Conservation (phyloP, 2,888 invertebrate genomes). For the Clanis bilineata region DNA sequence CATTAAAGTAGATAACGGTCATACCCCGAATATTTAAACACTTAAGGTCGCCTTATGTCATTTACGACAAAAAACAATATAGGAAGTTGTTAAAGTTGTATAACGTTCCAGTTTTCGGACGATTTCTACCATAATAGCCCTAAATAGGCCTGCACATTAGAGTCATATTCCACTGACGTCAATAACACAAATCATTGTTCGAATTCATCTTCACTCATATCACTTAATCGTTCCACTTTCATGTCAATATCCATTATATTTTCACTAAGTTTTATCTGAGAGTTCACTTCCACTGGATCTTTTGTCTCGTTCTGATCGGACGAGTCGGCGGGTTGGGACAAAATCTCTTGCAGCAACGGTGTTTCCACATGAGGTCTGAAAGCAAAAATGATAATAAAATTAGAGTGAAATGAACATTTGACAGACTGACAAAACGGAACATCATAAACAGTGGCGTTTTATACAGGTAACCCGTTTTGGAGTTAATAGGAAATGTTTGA, state of each 20-base stretch:
- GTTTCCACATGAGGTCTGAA: not conserved
- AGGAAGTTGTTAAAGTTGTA: no score
- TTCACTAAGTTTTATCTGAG: slow-evolving; percentile 5
- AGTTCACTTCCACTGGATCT: not conserved
- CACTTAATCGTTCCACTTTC: slow-evolving; percentile 2
- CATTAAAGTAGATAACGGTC: no score
- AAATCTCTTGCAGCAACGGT: not conserved
- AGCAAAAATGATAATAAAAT: not conserved
- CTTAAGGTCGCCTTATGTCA: no score
- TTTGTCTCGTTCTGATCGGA: not conserved
- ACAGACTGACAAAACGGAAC: not conserved
- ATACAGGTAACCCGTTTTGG: no score
- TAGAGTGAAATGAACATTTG: not conserved
- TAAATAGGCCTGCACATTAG: not conserved
- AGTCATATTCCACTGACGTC: not conserved
- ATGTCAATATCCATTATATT: not conserved
- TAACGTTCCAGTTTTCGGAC: no score
- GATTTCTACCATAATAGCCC: no score
- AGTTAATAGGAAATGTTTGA: no score
- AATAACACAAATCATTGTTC: not conserved
- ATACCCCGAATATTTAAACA: no score
- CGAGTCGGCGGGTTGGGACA: not conserved
- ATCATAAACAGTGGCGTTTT: no score
- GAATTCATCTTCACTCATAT: slow-evolving; percentile 7
- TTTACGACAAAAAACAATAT: no score